Conservation (phyloP, 2,113 vertebrate genomes). For the Phaetusa simplex region DNA sequence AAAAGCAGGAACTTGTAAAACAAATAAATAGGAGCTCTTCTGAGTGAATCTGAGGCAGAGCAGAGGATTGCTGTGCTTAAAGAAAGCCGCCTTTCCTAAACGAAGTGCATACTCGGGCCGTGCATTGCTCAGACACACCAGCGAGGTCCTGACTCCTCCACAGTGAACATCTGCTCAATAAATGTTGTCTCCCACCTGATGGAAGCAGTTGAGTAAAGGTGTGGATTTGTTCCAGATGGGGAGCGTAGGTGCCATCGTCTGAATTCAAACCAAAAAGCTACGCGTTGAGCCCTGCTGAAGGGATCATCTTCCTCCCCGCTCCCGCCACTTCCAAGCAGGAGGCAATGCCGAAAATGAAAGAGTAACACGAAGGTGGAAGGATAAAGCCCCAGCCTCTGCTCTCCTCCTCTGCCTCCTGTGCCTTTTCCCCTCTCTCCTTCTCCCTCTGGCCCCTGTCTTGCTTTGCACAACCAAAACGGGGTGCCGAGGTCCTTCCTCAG, state of each 20-base stretch:
- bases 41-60: not conserved
- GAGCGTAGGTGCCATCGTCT: not conserved
- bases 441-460: not conserved
- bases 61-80: not conserved
- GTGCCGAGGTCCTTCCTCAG: not conserved
- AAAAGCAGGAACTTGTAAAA: not conserved
- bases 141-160: not conserved
- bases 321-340: not conserved
- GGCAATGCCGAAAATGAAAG: not conserved
- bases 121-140: not conserved
- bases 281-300: not conserved
- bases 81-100: fast-evolving
- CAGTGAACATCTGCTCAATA: conserved; percentile 1
- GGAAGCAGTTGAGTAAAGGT: not conserved
- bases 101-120: fast-evolving
- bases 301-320: not conserved
- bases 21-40: not conserved
- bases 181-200: not conserved
- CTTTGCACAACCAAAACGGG: fast-evolving
- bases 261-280: not conserved
- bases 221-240: conserved; percentile 48
- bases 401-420: not conserved
- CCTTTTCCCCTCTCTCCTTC: not conserved
- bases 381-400: not conserved
- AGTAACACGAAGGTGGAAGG: not conserved